Conservation (phyloP, 2,797 vertebrate species). For the Enteromius argenteus region DNA sequence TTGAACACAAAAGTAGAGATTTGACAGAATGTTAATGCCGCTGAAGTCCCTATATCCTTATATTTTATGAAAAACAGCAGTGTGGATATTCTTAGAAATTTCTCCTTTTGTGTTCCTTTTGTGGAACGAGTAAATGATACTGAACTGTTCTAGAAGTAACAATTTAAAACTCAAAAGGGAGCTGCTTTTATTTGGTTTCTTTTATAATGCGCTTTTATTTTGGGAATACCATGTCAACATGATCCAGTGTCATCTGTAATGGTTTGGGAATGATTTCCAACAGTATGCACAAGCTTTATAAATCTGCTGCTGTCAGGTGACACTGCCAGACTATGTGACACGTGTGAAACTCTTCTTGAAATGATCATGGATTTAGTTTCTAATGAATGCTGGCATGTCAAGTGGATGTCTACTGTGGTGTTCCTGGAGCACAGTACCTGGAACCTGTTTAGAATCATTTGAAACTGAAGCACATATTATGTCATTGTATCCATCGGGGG, state of each 20-base stretch:
- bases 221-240: conserved; percentile 50
- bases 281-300: conserved; percentile 49
- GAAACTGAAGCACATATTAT: conserved; percentile 48
- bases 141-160: background rate
- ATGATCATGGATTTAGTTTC: conserved; percentile 54
- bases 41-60: background rate
- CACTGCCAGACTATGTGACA: conserved; percentile 72
- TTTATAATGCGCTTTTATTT: conserved; percentile 61
- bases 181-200: conserved; percentile 41
- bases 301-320: conserved; percentile 62
- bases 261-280: conserved; percentile 26
- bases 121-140: background rate
- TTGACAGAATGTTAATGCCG: background rate
- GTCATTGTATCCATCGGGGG: background rate
- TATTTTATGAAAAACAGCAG: background rate
- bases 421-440: conserved; percentile 10
- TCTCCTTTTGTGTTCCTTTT: background rate
- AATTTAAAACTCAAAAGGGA: conserved; percentile 46
- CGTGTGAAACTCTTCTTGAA: conserved; percentile 57
- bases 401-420: conserved; percentile 31
- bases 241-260: conserved; percentile 29
- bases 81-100: background rate
- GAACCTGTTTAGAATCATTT: conserved; percentile 39
- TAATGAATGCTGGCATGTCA: conserved; percentile 46
- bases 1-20: background rate